Conservation (phyloP, 2,797 vertebrate genomes). For the Otus scops region DNA sequence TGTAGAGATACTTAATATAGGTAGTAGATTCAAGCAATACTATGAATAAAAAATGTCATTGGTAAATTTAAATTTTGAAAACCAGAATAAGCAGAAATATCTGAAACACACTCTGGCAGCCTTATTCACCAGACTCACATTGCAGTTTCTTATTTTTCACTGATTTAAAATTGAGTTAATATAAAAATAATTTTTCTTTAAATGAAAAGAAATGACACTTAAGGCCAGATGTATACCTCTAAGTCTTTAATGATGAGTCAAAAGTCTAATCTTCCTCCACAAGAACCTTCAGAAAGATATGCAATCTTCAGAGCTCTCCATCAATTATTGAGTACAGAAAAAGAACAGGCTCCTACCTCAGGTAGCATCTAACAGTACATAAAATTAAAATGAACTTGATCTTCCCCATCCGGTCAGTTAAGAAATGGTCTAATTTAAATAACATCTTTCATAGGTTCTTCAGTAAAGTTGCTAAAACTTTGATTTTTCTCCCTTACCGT, state of each 20-base stretch:
- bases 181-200: neutral
- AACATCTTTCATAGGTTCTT: neutral
- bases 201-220: neutral
- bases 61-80: neutral
- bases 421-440: neutral
- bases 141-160: conserved; percentile 31
- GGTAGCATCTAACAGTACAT: neutral
- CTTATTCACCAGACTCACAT: neutral
- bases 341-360: neutral
- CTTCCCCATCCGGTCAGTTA: neutral
- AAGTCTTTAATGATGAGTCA: neutral
- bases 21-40: neutral
- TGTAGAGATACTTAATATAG: neutral
- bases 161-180: neutral
- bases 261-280: neutral
- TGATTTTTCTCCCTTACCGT: neutral
- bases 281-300: neutral
- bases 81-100: neutral
- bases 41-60: neutral
- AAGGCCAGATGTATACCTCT: neutral
- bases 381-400: neutral
- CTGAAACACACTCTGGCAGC: neutral
- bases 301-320: neutral
- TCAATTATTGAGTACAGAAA: neutral
- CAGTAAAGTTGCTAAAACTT: neutral